Evolutionary conservation across 2,888 invertebrate species (phyloP).

Genomic region (Conus canariensis): DNA sequence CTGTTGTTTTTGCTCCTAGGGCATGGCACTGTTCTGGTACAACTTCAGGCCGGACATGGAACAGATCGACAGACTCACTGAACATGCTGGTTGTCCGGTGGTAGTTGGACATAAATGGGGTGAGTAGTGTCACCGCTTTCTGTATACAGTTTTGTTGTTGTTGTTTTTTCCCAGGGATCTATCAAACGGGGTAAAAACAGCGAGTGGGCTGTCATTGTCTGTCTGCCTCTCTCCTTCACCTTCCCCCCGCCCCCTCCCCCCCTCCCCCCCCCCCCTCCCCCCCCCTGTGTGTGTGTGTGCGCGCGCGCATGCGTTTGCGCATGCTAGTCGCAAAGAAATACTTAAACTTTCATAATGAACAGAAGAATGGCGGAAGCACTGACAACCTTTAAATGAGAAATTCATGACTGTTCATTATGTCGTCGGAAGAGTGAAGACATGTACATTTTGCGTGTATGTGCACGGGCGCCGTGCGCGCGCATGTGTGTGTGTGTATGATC

Average conservation of each 20-base stretch:
- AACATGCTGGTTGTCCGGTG: not conserved
- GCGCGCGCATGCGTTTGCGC: not conserved
- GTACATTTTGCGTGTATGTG: too few relatives aligned
- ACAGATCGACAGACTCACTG: not conserved
- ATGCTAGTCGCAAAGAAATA: not conserved
- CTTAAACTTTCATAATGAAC: too few relatives aligned
- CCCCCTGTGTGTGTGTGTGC: slow-evolving; percentile 1
- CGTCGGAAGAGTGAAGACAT: too few relatives aligned
- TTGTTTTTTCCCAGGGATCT: too few relatives aligned
- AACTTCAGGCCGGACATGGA: not conserved
- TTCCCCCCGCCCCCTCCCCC: not conserved
- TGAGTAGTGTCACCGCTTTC: too few relatives aligned
- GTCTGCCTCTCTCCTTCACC: not conserved
- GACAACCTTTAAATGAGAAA: too few relatives aligned
- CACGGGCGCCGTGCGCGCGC: not conserved
- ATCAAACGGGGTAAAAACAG: too few relatives aligned
- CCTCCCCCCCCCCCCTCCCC: fast-evolving
- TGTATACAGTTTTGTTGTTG: not conserved
- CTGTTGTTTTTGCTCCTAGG: not conserved
- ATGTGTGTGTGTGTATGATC: not conserved
- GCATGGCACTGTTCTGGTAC: slow-evolving; percentile 13
- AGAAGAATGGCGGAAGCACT: too few relatives aligned
- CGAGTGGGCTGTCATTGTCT: not conserved
- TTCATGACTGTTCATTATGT: too few relatives aligned
- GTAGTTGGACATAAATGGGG: not conserved